Percentiles rank a stretch among this genome's conserved stretches.
Evolutionary conservation across 2,113 vertebrate species (phyloP).

Genomic region (Peromyscus maniculatus): DNA sequence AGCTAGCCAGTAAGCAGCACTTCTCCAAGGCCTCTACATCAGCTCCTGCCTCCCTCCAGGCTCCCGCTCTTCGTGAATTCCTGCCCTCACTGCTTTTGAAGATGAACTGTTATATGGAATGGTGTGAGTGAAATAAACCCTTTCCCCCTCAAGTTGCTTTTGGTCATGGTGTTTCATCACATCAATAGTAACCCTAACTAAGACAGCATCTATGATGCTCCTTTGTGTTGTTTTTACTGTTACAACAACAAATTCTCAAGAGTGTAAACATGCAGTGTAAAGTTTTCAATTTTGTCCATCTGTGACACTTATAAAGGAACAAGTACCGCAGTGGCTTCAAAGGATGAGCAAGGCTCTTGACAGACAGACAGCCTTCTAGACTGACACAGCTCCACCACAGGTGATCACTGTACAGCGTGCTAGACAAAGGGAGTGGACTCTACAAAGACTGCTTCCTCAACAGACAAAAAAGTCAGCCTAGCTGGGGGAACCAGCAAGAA

Average conservation of each 20-base stretch:
- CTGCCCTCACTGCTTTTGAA: background rate
- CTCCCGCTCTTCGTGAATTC: background rate
- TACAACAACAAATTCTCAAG: background rate
- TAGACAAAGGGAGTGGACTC: background rate
- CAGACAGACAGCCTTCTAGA: background rate
- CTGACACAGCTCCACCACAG: background rate
- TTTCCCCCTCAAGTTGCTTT: background rate
- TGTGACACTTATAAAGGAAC: background rate
- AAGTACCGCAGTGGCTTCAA: background rate
- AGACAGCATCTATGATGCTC: background rate
- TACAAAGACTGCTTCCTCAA: background rate
- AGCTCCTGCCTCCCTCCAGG: background rate
- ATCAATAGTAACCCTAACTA: background rate
- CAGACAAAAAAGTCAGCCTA: background rate
- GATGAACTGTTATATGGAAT: background rate
- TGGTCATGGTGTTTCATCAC: background rate
- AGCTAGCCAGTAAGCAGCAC: background rate
- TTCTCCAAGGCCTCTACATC: background rate
- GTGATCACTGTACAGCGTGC: background rate
- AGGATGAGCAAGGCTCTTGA: background rate
- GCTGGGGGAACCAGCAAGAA: background rate
- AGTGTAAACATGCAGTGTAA: background rate
- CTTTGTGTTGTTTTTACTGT: background rate
- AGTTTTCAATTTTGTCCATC: background rate
- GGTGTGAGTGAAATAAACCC: background rate